phyloP scores from a whole-genome alignment of 2,797 vertebrate species.

The Syngnathus rostellatus region DNA sequence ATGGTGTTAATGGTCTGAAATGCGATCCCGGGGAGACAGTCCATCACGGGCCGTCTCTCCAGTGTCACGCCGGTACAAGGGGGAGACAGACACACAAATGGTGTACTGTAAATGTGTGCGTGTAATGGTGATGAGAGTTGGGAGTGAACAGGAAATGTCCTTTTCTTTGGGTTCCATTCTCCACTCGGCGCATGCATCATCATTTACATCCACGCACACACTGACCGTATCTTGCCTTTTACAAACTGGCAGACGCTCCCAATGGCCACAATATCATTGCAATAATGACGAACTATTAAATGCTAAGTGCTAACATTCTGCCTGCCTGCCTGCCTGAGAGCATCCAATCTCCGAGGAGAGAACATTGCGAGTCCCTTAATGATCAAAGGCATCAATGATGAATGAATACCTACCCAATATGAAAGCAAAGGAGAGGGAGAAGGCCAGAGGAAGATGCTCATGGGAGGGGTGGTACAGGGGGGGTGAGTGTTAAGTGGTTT shows the following conservation, averaged over 20 bases:
- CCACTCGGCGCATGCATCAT: constrained; percentile 4
- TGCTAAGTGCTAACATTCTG: constrained; percentile 54
- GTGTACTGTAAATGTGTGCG: constrained; percentile 47
- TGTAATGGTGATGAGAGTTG: constrained; percentile 42
- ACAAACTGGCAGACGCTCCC: constrained; percentile 35
- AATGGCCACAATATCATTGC: constrained; percentile 42
- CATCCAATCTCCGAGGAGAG: constrained; percentile 45
- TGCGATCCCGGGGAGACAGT: constrained; percentile 68
- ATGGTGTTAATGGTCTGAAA: constrained; percentile 77
- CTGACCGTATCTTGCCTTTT: constrained; percentile 20
- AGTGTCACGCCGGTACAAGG: constrained; percentile 32
- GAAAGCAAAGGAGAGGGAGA: constrained; percentile 43
- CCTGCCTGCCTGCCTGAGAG: constrained; percentile 31
- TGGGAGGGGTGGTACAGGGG: constrained; percentile 2
- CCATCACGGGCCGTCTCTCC: constrained; percentile 52
- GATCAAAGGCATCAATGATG: constrained; percentile 64
- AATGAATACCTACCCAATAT: constrained; percentile 60
- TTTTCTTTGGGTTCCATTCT: constrained; percentile 18
- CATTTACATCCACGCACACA: constrained; percentile 8
- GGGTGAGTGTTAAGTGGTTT: constrained; percentile 48
- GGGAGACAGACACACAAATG: constrained; percentile 25
- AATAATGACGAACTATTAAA: constrained; percentile 57
- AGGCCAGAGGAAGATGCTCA: constrained; percentile 10
- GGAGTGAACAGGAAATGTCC: constrained; percentile 45
- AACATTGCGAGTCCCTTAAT: constrained; percentile 56